Percentiles rank a stretch among this genome's conserved stretches.
phyloP scores from a whole-genome alignment of 2,113 vertebrate genomes.

The Tragulus kanchil region DNA sequence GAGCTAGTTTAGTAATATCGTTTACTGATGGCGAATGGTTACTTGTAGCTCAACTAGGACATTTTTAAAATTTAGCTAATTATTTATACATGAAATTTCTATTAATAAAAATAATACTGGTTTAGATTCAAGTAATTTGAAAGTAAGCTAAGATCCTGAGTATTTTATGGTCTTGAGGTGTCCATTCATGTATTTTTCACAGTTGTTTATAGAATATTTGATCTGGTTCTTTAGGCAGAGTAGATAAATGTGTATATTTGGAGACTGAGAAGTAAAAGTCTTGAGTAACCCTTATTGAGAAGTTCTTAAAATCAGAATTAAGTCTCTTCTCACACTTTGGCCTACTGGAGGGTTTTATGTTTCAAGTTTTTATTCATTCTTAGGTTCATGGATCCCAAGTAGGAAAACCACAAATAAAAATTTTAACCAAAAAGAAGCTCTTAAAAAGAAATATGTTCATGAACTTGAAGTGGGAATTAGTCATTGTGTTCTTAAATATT shows the following conservation, averaged over 20 bases:
- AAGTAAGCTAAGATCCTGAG: not conserved
- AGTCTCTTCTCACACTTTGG: constrained; percentile 36
- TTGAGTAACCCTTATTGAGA: constrained; percentile 42
- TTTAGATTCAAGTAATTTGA: constrained; percentile 59
- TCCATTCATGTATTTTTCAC: constrained; percentile 30
- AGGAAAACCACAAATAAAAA: constrained; percentile 73
- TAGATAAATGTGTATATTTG: constrained; percentile 25
- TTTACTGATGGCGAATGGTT: no score
- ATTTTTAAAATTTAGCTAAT: not conserved
- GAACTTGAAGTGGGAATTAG: constrained; percentile 73
- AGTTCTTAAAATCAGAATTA: constrained; percentile 48
- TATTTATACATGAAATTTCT: constrained; percentile 56
- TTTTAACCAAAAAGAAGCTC: constrained; percentile 66
- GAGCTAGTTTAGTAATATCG: constrained; percentile 51
- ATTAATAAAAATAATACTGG: constrained; percentile 7
- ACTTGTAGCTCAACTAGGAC: constrained; percentile 23
- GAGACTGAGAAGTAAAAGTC: constrained; percentile 23
- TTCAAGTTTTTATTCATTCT: constrained; percentile 69
- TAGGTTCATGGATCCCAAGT: constrained; percentile 60
- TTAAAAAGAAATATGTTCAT: constrained; percentile 71
- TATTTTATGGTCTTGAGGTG: constrained; percentile 41
- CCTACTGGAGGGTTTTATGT: constrained; percentile 23
- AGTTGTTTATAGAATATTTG: constrained; percentile 22
- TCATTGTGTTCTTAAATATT: constrained; percentile 77
- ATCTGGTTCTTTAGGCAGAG: constrained; percentile 21